A percentile compares a stretch with the other conserved stretches of the same genome.
phyloP scores from a whole-genome alignment of 2,888 invertebrate species.

The Xestobium rufovillosum region DNA sequence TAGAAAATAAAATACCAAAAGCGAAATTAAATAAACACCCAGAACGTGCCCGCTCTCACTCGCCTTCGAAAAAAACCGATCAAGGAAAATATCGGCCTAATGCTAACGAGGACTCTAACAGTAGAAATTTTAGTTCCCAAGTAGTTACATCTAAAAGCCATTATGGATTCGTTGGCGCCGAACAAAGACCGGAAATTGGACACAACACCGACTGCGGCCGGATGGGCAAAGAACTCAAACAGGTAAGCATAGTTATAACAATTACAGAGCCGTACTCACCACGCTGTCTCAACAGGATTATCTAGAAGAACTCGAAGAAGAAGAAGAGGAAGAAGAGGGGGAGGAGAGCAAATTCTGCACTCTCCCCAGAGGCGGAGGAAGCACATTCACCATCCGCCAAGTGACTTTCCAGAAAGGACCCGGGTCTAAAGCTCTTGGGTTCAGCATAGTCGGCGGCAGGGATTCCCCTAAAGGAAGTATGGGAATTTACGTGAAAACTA shows the following conservation, averaged over 20 bases:
- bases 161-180: constrained; percentile 35
- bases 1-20: constrained; percentile 39
- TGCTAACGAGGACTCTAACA: constrained; percentile 26
- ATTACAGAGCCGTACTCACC: not conserved
- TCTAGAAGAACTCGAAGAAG: constrained; percentile 36
- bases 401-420: constrained; percentile 67
- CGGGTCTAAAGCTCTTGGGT: constrained; percentile 78
- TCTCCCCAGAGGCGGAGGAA: constrained; percentile 49
- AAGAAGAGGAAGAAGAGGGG: constrained; percentile 45
- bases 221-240: constrained; percentile 30
- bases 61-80: constrained; percentile 37
- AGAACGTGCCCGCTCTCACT: constrained; percentile 40
- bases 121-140: constrained; percentile 28
- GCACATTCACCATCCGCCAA: constrained; percentile 47
- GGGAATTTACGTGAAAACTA: constrained; percentile 85
- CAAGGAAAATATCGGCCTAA: constrained; percentile 27
- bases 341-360: constrained; percentile 54
- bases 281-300: constrained; percentile 27
- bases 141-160: constrained; percentile 37
- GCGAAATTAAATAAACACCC: constrained; percentile 34
- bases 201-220: constrained; percentile 32
- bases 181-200: constrained; percentile 37
- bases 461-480: constrained; percentile 83
- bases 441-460: constrained; percentile 83
- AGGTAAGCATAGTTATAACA: constrained; percentile 27